Base-by-base conservation (phyloP, 2,888 invertebrate species). In the Chrysotoxum bicinctum region DNA sequence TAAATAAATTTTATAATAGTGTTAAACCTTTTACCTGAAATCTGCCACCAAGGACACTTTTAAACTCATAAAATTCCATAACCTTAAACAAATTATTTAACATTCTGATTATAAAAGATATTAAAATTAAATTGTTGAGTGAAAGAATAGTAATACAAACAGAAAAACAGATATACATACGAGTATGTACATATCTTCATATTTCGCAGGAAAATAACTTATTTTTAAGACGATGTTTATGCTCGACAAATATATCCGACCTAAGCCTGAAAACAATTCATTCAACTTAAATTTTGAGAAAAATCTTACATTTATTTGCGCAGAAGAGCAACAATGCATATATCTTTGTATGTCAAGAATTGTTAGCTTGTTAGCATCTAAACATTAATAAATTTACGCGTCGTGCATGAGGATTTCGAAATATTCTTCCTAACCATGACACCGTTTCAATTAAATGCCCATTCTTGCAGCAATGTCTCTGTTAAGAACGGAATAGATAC, bases 361-460 rank as follows among this genome's bases (percentile, higher is more conserved):
- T 66, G 78, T 74, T 83, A 62, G 19, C 73, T 78, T 66, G 78
- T 74, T 83, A 62, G 19, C 73, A 70, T 56, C 10, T 14, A 60
- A 43, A 16, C 12, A 30, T 50, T 64, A 76, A 72, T 72, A 32
- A 75, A 16, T 60, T 52, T 40, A 23, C 23, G 3, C 40, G 16
- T 12, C 30, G n/a, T 26, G 32, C n/a, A 54, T 50, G n/a, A 10
- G 40, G 4, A 30, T 79, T 84, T 64, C 45, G 54, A 70, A 75
- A 85, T 54, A 12, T 54, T 72, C 72, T 62, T 76, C 66, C 54
- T 43, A 80, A 54, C 84, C 84, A 26, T 85, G 84, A 48, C 84
- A 85, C 37, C 56, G 35, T 56, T 85, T 48, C 16, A 14, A 69
- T 19, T 21, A 32, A 69, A 52, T 74, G 48, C 40, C 68, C 23